Conservation (phyloP, 2,113 vertebrate species). For the Gnathonemus echidnorhynchus region DNA sequence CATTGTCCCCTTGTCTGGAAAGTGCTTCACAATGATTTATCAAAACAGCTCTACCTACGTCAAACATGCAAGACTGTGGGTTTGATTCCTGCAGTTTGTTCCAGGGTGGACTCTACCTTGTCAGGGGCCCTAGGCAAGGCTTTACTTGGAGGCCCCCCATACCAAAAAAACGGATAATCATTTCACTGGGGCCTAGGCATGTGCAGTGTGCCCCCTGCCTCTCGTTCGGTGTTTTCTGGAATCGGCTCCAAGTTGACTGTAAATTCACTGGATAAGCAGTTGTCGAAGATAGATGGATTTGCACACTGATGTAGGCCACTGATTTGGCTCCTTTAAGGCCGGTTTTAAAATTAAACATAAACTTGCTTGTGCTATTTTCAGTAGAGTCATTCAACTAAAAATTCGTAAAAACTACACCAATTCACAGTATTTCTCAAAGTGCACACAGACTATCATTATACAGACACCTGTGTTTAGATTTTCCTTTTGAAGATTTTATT, state of each 20-base stretch:
- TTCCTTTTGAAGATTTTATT: neutral
- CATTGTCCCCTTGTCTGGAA: neutral
- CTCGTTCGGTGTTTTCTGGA: neutral
- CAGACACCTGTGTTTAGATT: neutral
- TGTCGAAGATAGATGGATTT: neutral
- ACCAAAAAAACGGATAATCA: neutral
- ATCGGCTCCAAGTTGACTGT: neutral
- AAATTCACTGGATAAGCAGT: neutral
- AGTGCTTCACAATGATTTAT: neutral
- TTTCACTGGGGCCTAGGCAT: neutral
- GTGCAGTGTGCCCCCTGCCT: neutral
- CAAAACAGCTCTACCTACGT: neutral
- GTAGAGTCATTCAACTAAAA: neutral
- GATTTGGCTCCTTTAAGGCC: neutral
- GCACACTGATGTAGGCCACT: neutral
- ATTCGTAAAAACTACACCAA: neutral
- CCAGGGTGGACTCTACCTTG: neutral
- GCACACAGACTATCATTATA: neutral
- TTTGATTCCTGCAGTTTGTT: neutral
- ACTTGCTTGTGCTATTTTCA: neutral
- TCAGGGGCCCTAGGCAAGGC: neutral
- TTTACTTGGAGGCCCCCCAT: neutral
- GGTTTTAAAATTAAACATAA: neutral
- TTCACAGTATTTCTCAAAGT: neutral
- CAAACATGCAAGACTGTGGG: neutral